Evolutionary conservation across 2,888 invertebrate genomes (phyloP), one percentile per base, ranked within the genome.

Genomic region (Cheilosia vulpina): DNA sequence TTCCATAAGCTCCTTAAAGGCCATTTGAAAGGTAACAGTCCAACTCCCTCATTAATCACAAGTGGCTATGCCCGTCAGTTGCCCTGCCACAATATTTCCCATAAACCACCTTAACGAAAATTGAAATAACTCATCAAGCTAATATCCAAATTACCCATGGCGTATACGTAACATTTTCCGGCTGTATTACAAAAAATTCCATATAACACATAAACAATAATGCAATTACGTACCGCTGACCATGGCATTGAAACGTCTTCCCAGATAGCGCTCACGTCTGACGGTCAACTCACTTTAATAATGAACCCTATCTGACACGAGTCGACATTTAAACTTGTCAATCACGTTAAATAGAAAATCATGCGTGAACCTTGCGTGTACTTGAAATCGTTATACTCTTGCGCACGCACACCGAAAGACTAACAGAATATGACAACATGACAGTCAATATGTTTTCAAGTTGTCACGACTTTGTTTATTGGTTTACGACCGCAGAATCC

Each of bases 181-280:
- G 2, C 34, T 15, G 15, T 15, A 55, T 17, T 15, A 31, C 31
- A 15, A 1, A 3, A 13, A 50, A 21, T n/a, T 19, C 21, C 15
- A 50, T 65, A 0, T 15, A 21, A 50, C n/a, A n/a, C 21, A 17
- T 27, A 57, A 24, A 34, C 45, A 55, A 34, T 27, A 68, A 24
- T 34, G 55, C 43, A 45, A 55, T 57, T 45, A 69, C 21, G 27
- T 43, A 17, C 31, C 27, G 2, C 34, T 27, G 34, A 11, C 60
- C 71, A 19, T 60, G 71, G 52, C 71, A 72, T 72, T 72, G 71
- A 72, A 50, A 41, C 50, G 71, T 72, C 60, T 72, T 68, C 68
- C 52, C 15, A 21, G 13, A 15, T 15, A 52, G 1, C 47, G 19
- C 24, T 15, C 7, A 9, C 7, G 21, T 4, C 13, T 34, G 71